Evolutionary conservation across 2,113 vertebrate genomes (phyloP), one percentile per base, ranked within the genome.

Genomic region (Ibidorhyncha struthersii): DNA sequence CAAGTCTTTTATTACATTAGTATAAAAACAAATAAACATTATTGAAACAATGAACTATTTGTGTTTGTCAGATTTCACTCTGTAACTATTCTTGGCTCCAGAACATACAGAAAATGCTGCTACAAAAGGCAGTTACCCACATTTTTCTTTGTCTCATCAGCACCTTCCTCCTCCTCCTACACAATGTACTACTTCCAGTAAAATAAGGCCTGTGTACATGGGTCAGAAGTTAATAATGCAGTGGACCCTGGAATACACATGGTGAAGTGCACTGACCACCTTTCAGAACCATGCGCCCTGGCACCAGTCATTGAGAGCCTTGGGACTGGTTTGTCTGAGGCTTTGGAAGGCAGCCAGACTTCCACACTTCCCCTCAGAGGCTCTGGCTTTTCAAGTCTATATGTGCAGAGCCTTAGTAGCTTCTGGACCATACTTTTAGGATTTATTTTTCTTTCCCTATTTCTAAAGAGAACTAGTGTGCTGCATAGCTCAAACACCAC

Each of bases 391-490:
- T 95, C 66, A 93, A 77, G 71, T 67, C 63, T 92, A 29, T 59
- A 71, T 70, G 73, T 63, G 47, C 69, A 90, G 41, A 89, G 49
- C 29, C 55, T 79, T 63, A 83, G 86, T 40, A 67, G 59, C 73
- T 50, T 91, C 81, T 81, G 82, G 85, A 78, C 29, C 49, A 49
- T 47, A 26, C 18, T 88, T 84, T 38, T 38, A 84, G 76, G 88
- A 88, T 95, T 96, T 95, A 77, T 96, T 97, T 96, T 97, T 93
- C 82, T 94, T 96, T 96, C 66, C 32, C 67, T 34, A 3, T 77
- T 96, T 88, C 74, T 97, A 61, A 97, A 97, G 94, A 79, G 86
- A 93, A 23, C 83, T 62, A 93, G 83, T 95, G 96, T 97, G 78
- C 81, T 95, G 10, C 70, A 76, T 21, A 93, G 66, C 94, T 94